Evolutionary conservation across 30 jellyfish, hydroid and myxozoan genomes (phyloP).

Genomic region (Cassiopea andromeda): DNA sequence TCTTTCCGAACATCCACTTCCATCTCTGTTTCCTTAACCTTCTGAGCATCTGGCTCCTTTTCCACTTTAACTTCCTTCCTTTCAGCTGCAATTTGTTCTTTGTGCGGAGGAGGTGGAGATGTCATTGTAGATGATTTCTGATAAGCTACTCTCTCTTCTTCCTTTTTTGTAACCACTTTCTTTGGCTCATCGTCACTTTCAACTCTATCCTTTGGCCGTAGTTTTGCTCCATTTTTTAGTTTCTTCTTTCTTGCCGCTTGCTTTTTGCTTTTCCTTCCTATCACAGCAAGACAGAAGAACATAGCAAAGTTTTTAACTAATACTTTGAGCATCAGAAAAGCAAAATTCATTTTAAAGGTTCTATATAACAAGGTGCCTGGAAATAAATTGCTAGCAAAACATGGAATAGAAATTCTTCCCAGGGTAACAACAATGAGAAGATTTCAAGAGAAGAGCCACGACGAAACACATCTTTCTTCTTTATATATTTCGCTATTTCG

Average conservation of each 20-base stretch:
- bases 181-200: constrained; percentile 26
- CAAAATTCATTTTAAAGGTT: no score
- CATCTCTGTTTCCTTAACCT: constrained; percentile 22
- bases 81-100: constrained; percentile 36
- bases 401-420: no score
- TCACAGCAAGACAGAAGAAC: neutral
- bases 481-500: no score
- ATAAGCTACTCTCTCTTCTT: constrained; percentile 30
- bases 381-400: no score
- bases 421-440: no score
- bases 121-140: constrained; percentile 33
- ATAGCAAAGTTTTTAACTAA: neutral
- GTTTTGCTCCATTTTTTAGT: constrained; percentile 25
- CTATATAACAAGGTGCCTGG: no score
- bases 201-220: constrained; percentile 25
- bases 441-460: no score
- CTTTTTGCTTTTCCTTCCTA: constrained; percentile 51
- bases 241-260: constrained; percentile 13
- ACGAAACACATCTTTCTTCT: no score
- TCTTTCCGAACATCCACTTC: constrained; percentile 56
- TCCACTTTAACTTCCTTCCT: constrained; percentile 58
- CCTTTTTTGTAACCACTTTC: constrained; percentile 39
- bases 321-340: no score
- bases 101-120: constrained; percentile 29
- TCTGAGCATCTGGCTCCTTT: constrained; percentile 41